These are phyloP conservation scores for human (Homo sapiens) DNA, from an alignment of 2,113 vertebrate species.

Conservation along the genomic window DNA sequence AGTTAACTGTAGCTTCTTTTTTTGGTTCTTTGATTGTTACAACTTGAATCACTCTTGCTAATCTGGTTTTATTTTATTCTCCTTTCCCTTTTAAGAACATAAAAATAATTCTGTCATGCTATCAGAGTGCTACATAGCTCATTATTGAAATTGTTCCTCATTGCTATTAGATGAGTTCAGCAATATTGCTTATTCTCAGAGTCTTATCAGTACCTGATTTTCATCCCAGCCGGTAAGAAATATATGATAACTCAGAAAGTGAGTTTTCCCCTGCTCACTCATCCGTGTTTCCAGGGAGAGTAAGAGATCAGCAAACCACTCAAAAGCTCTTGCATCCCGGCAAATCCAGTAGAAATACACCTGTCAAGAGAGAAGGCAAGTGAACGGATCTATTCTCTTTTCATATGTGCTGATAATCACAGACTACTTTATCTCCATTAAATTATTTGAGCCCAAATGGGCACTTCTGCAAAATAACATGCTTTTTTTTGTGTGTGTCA, in stretches of 20 bases:
- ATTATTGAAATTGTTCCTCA: background rate
- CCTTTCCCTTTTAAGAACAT: background rate
- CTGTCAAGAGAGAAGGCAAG: conserved; percentile 81
- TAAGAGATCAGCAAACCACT: conserved; percentile 90
- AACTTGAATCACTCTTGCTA: background rate
- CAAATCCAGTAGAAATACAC: conserved; percentile 92
- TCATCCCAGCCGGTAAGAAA: conserved; percentile 90
- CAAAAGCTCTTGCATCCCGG: conserved; percentile 86
- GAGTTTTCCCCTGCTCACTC: conserved; percentile 82
- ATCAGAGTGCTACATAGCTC: background rate
- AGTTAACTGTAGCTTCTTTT: background rate
- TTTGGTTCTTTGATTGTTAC: background rate
- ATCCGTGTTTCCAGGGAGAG: conserved; percentile 86
- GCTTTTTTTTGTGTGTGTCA: conserved; percentile 58
- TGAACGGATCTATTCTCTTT: conserved; percentile 59
- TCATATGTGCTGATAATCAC: conserved; percentile 35
- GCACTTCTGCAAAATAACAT: conserved; percentile 58
- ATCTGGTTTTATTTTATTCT: conserved; percentile 14
- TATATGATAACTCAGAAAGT: conserved; percentile 88
- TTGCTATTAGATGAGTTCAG: background rate
- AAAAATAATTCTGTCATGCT: background rate
- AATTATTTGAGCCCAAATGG: conserved; percentile 64
- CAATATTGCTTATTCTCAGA: background rate
- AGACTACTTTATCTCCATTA: conserved; percentile 47
- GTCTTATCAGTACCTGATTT: conserved; percentile 85